Conservation (phyloP, 2,113 vertebrate species). For the Salvelinus sp. region DNA sequence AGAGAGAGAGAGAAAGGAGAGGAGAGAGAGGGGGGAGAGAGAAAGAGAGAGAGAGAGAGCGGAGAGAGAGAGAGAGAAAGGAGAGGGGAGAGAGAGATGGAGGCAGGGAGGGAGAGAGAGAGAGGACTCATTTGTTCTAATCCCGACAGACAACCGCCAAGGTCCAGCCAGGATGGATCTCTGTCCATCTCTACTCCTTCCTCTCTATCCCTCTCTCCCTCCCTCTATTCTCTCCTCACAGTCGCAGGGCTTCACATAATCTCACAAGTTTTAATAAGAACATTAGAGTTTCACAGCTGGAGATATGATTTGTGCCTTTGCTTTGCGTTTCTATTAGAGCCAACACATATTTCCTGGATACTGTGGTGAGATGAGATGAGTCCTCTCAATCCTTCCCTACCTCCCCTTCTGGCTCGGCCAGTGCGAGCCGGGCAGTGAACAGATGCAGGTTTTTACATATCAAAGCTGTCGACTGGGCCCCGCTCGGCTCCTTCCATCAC, state of each 20-base stretch:
- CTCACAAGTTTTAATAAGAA: conserved; percentile 69
- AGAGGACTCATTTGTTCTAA: conserved; percentile 31
- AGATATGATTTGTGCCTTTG: conserved; percentile 68
- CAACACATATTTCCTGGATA: conserved; percentile 46
- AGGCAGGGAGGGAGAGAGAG: conserved; percentile 26
- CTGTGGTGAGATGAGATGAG: conserved; percentile 65
- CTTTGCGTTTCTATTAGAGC: conserved; percentile 70
- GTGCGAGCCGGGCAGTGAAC: conserved; percentile 49
- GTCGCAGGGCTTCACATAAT: conserved; percentile 31
- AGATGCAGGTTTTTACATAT: conserved; percentile 73
- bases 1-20: no score
- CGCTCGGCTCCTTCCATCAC: conserved; percentile 58
- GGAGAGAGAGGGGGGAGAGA: no score
- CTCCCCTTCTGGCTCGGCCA: conserved; percentile 55
- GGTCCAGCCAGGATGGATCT: conserved; percentile 45
- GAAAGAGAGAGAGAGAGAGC: no score
- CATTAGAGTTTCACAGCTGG: conserved; percentile 70
- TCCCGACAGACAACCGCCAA: conserved; percentile 53
- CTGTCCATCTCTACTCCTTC: conserved; percentile 14
- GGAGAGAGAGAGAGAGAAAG: not conserved
- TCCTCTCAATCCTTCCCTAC: conserved; percentile 44
- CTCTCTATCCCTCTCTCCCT: conserved; percentile 29
- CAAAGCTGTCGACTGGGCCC: conserved; percentile 71
- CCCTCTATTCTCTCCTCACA: conserved; percentile 31
- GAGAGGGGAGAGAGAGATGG: conserved; percentile 19